A percentile compares a stretch with the other conserved stretches of the same genome.
Conservation (phyloP, 2,797 vertebrate species). For the Gallinago solitaria region DNA sequence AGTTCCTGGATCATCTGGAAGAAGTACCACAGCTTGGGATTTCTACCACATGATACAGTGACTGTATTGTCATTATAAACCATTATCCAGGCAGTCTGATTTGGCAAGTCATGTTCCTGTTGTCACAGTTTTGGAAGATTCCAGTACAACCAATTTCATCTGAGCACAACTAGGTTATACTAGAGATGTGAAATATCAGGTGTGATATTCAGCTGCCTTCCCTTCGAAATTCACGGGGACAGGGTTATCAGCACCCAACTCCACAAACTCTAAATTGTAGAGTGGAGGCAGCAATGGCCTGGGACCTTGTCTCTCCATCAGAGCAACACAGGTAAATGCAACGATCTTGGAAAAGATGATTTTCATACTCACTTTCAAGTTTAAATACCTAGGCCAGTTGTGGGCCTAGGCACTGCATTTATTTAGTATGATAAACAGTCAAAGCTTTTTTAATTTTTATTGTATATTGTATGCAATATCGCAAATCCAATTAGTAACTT, state of each 20-base stretch:
- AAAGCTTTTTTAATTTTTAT: neutral
- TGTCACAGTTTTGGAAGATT: neutral
- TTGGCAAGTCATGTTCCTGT: neutral
- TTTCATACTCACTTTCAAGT: neutral
- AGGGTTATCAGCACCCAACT: neutral
- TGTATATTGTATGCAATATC: neutral
- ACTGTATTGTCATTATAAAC: neutral
- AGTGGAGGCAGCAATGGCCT: neutral
- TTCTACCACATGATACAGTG: neutral
- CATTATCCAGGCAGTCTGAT: neutral
- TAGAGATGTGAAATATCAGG: neutral
- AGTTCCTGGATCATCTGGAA: neutral
- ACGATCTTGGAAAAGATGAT: neutral
- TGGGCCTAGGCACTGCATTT: neutral
- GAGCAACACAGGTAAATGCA: neutral
- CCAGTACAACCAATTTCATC: neutral
- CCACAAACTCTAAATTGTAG: neutral
- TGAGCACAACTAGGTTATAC: neutral
- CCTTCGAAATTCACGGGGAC: accelerated
- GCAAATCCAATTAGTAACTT: neutral
- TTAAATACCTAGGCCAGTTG: neutral
- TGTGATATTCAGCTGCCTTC: neutral
- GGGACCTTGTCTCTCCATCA: neutral
- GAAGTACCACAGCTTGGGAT: neutral
- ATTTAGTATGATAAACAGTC: neutral